Base-by-base conservation (phyloP, 2,797 vertebrate species). In the Malacoctenus gilli region DNA sequence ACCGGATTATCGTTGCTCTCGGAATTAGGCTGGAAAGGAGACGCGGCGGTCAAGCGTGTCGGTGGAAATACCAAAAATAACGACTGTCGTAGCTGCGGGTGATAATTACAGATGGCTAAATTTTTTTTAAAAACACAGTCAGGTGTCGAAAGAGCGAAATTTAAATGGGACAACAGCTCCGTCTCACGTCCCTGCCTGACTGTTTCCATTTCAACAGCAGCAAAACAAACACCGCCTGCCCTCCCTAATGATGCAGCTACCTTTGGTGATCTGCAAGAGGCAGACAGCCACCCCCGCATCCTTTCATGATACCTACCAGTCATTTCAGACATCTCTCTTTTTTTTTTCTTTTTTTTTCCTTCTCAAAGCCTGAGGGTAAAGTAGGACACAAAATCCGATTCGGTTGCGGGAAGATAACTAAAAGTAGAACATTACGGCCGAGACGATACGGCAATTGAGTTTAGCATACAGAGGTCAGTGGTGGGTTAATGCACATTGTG, bases 391-490 rank as follows among this genome's bases (percentile, higher is more conserved):
- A 75, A 87, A 85, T 82, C 68, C 52, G 76, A 82, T 86, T 84
- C 68, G 66, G 68, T 57, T 53, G 48, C 4, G 22, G 55, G 58
- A 64, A 68, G 77, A 83, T 68, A 79, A 80, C 75, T 82, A 68
- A 74, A 71, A 79, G 63, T 18, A 72, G 75, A 71, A 72, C 79
- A 84, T 83, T 82, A 82, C 42, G 15, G 48, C 57, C 53, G 56
- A 80, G 71, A 85, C 88, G 81, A 87, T 85, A 72, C 65, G 68
- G 72, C 80, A 82, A 82, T 83, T 83, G 80, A 59, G 70, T 86
- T 87, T 85, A 86, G 83, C 85, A 86, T 86, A 63, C 47, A 75
- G 80, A 77, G 87, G 85, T 89, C 86, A 89, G 65, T 66, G 72
- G 75, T 71, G 72, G 87, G 85, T 85, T 87, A 89, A 87, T 89